Conservation (phyloP, 2,113 vertebrate species). For the Ammodramus savannarum region DNA sequence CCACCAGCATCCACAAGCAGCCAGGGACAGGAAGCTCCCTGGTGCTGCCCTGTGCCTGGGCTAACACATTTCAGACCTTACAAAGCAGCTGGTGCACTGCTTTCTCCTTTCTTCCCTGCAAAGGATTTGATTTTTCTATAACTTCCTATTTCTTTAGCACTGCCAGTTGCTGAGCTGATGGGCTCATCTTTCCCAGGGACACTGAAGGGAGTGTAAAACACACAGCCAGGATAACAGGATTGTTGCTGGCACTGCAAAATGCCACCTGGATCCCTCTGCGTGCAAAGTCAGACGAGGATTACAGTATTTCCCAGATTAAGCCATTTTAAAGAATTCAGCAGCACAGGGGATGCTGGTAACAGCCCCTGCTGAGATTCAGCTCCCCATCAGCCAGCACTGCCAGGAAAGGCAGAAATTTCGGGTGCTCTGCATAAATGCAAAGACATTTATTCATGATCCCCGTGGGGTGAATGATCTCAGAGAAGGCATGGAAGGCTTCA, state of each 20-base stretch:
- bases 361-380: background rate
- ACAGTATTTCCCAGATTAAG: background rate
- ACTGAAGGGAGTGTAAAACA: background rate
- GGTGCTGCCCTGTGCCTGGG: background rate
- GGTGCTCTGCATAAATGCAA: background rate
- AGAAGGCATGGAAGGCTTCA: background rate
- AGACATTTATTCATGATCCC: background rate
- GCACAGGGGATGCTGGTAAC: background rate
- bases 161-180: background rate
- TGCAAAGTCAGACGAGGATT: background rate
- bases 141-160: background rate
- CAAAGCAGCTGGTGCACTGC: accelerated
- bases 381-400: background rate
- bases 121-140: background rate
- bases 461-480: background rate
- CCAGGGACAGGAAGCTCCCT: background rate
- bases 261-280: background rate
- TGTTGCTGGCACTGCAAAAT: background rate
- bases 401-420: background rate
- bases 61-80: background rate
- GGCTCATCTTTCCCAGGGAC: background rate
- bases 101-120: background rate
- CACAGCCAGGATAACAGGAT: background rate
- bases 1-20: background rate
- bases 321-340: background rate